Base-by-base conservation (phyloP, 2,113 vertebrate species). In the Hypanus sabinus region DNA sequence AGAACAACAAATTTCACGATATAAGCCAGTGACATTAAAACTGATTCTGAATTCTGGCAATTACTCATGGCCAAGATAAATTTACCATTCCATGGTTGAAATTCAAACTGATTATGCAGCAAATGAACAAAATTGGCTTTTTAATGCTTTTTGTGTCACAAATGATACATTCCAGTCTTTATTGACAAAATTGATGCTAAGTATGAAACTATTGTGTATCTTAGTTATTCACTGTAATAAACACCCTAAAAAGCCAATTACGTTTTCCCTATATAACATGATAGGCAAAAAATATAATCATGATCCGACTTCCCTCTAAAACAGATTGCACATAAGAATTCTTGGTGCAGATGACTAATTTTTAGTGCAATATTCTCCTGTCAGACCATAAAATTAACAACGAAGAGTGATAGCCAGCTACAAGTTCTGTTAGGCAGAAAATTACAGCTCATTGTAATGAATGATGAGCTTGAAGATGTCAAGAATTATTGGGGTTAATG, bases 401-500 rank as follows among this genome's bases (percentile, higher is more conserved):
- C 11, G 60, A 55, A 46, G 2, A 46, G 81, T n/a, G 46, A 30
- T 12, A 87, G 83, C 83, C 24, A 30, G 14, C n/a, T 91, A 1
- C 60, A 91, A 91, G 65, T n/a, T 91, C 87, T 2, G 62, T 16
- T 91, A 33, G 30, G 36, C 62, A 68, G 87, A 68, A 68, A 91
- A 91, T 91, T 91, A 91, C 87, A 91, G 5, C 30, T 68, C 11
- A 91, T 30, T 22, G 68, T 62, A 91, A 36, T 91, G 87, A 65
- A 91, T 27, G 68, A 62, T n/a, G n/a, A n/a, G n/a, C n/a, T n/a
- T n/a, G n/a, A n/a, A n/a, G n/a, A n/a, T n/a, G n/a, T 18, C 18
- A 36, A n/a, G 8, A 20, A 91, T 65, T 65, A 91, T 7, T 2
- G 30, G 46, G 4, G 46, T 46, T 46, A 46, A 46, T 46, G 46